These are phyloP conservation scores for Pseudomyrmex concolor DNA, from an alignment of 1,140 invertebrate genomes.

Conservation along the genomic window DNA sequence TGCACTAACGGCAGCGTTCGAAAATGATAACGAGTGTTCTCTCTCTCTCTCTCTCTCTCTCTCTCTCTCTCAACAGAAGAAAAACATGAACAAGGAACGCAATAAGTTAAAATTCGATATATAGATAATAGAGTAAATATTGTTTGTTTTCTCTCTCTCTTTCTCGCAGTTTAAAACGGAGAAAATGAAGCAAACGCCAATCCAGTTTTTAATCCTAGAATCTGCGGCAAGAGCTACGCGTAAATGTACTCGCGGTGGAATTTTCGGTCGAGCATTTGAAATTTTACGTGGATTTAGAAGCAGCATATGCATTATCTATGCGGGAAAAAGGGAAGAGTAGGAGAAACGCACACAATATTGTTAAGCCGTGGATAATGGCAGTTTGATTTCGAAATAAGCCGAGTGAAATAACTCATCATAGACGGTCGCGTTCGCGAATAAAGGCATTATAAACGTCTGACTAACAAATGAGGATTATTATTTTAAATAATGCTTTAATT, in stretches of 20 bases:
- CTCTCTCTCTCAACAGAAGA: neutral
- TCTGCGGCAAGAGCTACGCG: conserved; percentile 25
- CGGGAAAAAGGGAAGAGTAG: neutral
- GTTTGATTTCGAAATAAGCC: conserved; percentile 35
- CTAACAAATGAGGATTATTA: conserved; percentile 19
- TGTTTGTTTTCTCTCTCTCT: neutral
- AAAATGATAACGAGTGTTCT: neutral
- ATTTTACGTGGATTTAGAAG: conserved; percentile 34
- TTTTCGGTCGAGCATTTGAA: conserved; percentile 19
- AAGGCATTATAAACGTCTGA: neutral
- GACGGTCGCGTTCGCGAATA: neutral
- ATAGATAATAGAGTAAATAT: conserved; percentile 54
- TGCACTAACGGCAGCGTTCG: neutral
- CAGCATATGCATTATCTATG: conserved; percentile 39
- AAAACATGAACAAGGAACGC: conserved; percentile 25
- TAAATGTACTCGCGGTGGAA: conserved; percentile 4
- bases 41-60: neutral
- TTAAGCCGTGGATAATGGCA: conserved; percentile 42
- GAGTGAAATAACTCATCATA: conserved; percentile 27
- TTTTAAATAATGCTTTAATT: conserved; percentile 35
- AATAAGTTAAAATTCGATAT: conserved; percentile 53
- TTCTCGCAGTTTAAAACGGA: conserved; percentile 21
- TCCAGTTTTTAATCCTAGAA: conserved; percentile 52
- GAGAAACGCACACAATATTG: neutral
- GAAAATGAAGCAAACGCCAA: conserved; percentile 45